These are phyloP conservation scores for Tyrannus savana DNA, from an alignment of 2,113 vertebrate species.

Conservation along the genomic window DNA sequence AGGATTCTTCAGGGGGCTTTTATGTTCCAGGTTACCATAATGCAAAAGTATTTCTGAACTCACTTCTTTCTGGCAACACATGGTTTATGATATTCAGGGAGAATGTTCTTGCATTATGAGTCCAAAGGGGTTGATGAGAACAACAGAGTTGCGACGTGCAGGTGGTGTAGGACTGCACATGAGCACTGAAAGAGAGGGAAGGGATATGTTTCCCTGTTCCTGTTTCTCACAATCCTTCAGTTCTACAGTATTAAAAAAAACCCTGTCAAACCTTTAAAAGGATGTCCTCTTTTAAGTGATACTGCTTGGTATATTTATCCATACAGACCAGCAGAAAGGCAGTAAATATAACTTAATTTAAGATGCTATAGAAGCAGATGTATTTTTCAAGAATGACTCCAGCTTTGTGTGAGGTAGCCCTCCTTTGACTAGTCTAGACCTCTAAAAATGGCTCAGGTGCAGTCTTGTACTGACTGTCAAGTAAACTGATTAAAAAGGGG, in stretches of 20 bases:
- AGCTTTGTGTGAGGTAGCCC: neutral
- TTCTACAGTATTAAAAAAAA: neutral
- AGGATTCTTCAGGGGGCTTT: neutral
- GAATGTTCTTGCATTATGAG: neutral
- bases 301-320: neutral
- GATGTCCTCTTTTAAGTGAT: neutral
- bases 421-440: neutral
- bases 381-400: neutral
- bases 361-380: neutral
- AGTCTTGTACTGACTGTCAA: neutral
- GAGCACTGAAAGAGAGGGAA: neutral
- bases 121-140: neutral
- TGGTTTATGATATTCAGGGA: neutral
- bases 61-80: neutral
- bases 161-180: neutral
- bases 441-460: neutral
- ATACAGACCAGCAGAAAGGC: neutral
- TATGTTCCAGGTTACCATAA: neutral
- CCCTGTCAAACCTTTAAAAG: neutral
- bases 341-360: neutral
- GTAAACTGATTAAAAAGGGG: neutral
- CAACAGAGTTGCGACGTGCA: rapidly evolving
- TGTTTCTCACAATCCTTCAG: neutral
- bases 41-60: neutral
- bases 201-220: neutral